Base-by-base conservation (phyloP, 1,140 invertebrate genomes). In the Drosophila repleta region DNA sequence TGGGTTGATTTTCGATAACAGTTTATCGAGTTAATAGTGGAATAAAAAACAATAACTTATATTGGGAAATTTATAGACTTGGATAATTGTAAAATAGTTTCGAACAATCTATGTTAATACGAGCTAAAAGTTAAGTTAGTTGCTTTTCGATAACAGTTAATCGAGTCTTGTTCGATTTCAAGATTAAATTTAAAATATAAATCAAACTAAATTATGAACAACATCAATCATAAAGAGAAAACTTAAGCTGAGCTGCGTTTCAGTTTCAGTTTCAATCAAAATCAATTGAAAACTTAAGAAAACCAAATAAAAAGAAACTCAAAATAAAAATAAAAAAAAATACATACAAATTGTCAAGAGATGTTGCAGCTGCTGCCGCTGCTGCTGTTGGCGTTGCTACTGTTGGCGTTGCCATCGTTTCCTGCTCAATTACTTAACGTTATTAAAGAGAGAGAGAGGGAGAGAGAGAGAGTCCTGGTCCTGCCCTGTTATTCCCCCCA, bases 331-430 rank as follows among this genome's bases (percentile, higher is more conserved):
- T 32, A 46, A 55, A 48, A 0, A 29, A 17, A 57, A 60, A 29
- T 46, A 66, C 82, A 69, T 85, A 85, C 82, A 61, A 52, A 45
- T 78, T 52, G 41, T 35, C 41, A 3, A 67, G 48, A 53, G 49
- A 8, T 26, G 41, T 43, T 21, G 67, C 35, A 37, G 45, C 55
- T 48, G 7, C 29, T 26, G 49, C 63, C 6, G 26, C 6, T 29
- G 26, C 26, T 29, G 26, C 6, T 29, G 26, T 1, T 29, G 24
- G 2, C 24, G 24, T 8, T 29, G 29, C 2, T 29, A 8, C 39
- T n/a, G 5, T 43, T 43, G 39, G 2, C 6, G 39, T 8, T 17
- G 39, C 39, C 39, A 43, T 43, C 62, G 69, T 53, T 32, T 45
- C 6, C 20, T 46, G 39, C 43, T 29, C 4, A 4, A 3, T 21